Base-by-base conservation (phyloP, 2,888 invertebrate species). In the Hanleya hanleyi region DNA sequence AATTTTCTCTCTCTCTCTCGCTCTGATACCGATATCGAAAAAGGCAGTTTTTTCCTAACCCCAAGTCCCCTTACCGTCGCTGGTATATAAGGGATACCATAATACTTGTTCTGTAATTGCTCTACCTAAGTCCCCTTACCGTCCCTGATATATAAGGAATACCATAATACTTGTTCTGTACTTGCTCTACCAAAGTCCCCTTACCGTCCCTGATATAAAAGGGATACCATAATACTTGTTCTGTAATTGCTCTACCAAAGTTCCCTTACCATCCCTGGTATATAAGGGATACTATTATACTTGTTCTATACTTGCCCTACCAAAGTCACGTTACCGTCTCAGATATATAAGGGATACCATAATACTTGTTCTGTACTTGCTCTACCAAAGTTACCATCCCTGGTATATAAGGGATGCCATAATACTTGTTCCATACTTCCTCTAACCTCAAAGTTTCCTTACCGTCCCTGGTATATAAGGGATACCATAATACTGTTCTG, bases 341-440 rank as follows among this genome's bases (percentile, higher is more conserved):
- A 98, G 98, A 90, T 96, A 97, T 29, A 93, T 93, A 90, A 98
- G 97, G 92, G 98, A 98, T 32, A 98, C 90, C 0, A 98, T 96
- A 89, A 91, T 96, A 97, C 82, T 94, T 93, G 38, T 93, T 92
- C 90, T 98, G 98, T 15, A 95, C 93, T 70, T 94, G 92, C 35
- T 93, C 93, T 57, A 98, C 91, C 9, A n/a, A n/a, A n/a, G n/a
- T n/a, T n/a, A n/a, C n/a, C n/a, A n/a, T n/a, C n/a, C n/a, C n/a
- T n/a, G n/a, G n/a, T n/a, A n/a, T n/a, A n/a, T n/a, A n/a, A n/a
- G n/a, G n/a, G n/a, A n/a, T n/a, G n/a, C n/a, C n/a, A n/a, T n/a
- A n/a, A n/a, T n/a, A n/a, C n/a, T n/a, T n/a, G 93, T 1, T 95
- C 94, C 0, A 95, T 96, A 0, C 96, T 96, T 35, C 82, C 77